Base-by-base conservation (phyloP, 1,140 invertebrate species). In the Drosophila tsacasi region DNA sequence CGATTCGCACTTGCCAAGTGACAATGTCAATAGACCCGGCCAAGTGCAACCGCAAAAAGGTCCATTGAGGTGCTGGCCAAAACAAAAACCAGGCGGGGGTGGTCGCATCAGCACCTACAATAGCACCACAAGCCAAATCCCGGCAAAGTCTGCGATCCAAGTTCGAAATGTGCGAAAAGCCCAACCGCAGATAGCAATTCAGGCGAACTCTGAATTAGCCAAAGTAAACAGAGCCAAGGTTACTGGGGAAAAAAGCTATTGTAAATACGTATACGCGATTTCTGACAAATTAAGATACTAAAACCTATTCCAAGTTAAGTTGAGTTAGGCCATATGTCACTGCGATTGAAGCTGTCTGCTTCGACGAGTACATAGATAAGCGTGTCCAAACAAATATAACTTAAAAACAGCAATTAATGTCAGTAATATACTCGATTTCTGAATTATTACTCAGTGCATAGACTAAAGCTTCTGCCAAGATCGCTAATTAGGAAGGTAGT, bases 1-100 rank as follows among this genome's bases (percentile, higher is more conserved):
- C 77, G 10, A 60, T 42, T 72, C 54, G 59, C 62, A 59, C 81
- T 80, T 79, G 35, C 47, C 61, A 80, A 89, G 76, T 90, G 84
- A 58, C 73, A 75, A 30, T 54, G 84, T 84, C 73, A 89, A 87
- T 61, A 83, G 19, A 39, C 40, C n/a, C n/a, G 39, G 40, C 37
- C 69, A 52, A 74, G 63, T 77, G 63, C 63, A 77, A 67, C 67
- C 67, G 69, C 69, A 73, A 39, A 59, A 49, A 59, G 25, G 17
- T 46, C 42, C 62, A 25, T 30, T 19, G 5, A 64, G 23, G 19
- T 13, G 27, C 25, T 52, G 40, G 21, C 66, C 63, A 47, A 42
- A 52, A 69, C 63, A 67, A 69, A 52, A 13, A 30, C 8, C 13
- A 23, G 17, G n/a, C 40, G 64, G 40, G 57, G 58, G 58, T 42